A percentile compares a stretch with the other conserved stretches of the same genome.
These are phyloP conservation scores for Latheticus oryzae DNA, from an alignment of 2,888 invertebrate genomes.

Conservation along the genomic window DNA sequence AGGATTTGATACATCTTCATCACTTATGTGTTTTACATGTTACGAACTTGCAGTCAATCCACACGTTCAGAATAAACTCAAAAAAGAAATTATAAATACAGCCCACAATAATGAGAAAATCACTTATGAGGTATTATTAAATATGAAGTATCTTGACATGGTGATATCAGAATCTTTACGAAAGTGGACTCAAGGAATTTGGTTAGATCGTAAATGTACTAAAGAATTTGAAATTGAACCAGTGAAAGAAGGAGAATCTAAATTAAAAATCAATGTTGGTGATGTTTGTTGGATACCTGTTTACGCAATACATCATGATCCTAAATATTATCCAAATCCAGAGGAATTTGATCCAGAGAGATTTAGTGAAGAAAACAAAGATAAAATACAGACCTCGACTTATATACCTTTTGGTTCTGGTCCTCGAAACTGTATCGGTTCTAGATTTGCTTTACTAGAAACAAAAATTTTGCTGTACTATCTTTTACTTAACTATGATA, in stretches of 20 bases:
- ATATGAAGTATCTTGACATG: constrained; percentile 56
- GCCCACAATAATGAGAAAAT: constrained; percentile 46
- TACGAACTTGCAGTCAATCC: constrained; percentile 71
- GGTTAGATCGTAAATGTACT: constrained; percentile 66
- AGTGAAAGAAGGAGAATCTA: constrained; percentile 52
- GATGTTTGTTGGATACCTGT: constrained; percentile 66
- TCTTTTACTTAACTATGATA: constrained; percentile 41
- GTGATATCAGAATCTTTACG: constrained; percentile 62
- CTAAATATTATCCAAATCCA: constrained; percentile 69
- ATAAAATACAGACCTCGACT: constrained; percentile 66
- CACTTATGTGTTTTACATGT: constrained; percentile 66
- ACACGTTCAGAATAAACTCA: constrained; percentile 69
- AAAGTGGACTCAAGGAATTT: constrained; percentile 66
- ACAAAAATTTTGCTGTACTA: constrained; percentile 44
- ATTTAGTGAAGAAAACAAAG: constrained; percentile 68
- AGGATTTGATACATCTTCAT: constrained; percentile 66
- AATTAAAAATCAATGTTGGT: constrained; percentile 63
- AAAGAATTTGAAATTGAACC: constrained; percentile 67
- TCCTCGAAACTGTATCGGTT: constrained; percentile 62
- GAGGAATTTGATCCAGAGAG: constrained; percentile 68
- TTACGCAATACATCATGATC: constrained; percentile 69
- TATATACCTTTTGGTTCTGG: constrained; percentile 69
- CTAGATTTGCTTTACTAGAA: constrained; percentile 44
- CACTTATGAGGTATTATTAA: constrained; percentile 50
- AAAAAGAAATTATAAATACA: constrained; percentile 68